Conservation (phyloP, 1,140 invertebrate species). For the Zeugodacus cucurbitae region DNA sequence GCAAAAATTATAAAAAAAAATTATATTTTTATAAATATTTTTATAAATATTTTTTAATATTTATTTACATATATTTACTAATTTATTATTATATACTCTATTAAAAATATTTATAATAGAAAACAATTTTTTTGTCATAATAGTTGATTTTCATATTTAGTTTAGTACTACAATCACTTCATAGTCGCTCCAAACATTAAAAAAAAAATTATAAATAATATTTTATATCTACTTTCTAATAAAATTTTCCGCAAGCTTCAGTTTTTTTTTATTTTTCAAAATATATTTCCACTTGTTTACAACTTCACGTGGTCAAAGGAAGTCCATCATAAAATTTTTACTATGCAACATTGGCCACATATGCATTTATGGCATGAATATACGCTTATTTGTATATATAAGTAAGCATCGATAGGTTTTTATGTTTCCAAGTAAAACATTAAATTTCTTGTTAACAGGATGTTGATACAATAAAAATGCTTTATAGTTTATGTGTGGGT, state of each 20-base stretch:
- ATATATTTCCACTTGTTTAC: background rate
- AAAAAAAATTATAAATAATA: no score
- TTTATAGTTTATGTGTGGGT: background rate
- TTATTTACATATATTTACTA: no score
- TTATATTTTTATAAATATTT: no score
- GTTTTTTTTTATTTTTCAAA: background rate
- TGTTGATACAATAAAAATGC: background rate
- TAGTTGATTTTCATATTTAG: no score
- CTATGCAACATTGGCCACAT: background rate
- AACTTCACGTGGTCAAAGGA: background rate
- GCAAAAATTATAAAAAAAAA: no score
- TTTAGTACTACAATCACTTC: no score
- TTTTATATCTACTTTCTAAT: no score
- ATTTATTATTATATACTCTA: no score
- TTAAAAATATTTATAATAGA: no score
- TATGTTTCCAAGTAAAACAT: background rate
- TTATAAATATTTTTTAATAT: no score
- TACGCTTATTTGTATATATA: background rate
- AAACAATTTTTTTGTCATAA: no score
- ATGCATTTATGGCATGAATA: background rate
- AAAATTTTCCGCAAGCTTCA: background rate
- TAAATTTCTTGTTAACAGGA: constrained; percentile 1
- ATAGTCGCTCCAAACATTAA: no score
- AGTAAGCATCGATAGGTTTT: background rate
- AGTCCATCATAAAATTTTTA: background rate